Conservation (phyloP, 2,113 vertebrate genomes). For the Amphiprion percula region DNA sequence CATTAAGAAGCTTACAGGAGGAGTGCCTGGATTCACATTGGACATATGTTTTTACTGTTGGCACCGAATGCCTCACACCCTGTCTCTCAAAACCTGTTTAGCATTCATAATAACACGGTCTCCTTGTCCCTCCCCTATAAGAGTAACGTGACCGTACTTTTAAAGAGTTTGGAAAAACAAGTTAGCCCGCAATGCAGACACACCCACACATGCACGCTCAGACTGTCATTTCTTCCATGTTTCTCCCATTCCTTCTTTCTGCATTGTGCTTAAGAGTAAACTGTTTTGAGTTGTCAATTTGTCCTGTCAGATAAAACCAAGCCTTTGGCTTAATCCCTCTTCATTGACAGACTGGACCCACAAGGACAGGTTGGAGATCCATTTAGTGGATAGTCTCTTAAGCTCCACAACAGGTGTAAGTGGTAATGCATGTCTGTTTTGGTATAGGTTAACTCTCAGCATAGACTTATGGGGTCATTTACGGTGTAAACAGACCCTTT, state of each 20-base stretch:
- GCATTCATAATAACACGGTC: constrained; percentile 35
- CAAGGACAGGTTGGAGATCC: constrained; percentile 64
- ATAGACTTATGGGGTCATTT: constrained; percentile 38
- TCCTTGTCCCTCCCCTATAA: constrained; percentile 35
- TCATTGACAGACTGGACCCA: constrained; percentile 48
- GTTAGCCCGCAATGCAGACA: constrained; percentile 71
- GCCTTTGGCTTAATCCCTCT: constrained; percentile 48
- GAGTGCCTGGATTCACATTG: constrained; percentile 10
- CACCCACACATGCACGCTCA: constrained; percentile 46
- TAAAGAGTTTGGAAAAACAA: constrained; percentile 71
- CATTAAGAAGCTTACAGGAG: constrained; percentile 57
- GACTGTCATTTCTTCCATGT: constrained; percentile 26
- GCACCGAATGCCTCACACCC: constrained; percentile 34
- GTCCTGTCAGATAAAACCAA: constrained; percentile 49
- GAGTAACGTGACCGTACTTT: constrained; percentile 47
- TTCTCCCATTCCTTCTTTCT: constrained; percentile 7
- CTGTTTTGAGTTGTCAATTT: constrained; percentile 47
- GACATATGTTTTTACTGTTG: constrained; percentile 29
- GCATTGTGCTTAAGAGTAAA: constrained; percentile 17
- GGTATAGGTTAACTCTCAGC: constrained; percentile 41
- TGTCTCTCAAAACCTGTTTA: constrained; percentile 66
- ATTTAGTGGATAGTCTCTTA: constrained; percentile 69
- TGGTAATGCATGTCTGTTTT: constrained; percentile 50
- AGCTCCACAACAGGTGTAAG: constrained; percentile 76
- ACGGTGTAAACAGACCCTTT: constrained; percentile 55